phyloP scores from a whole-genome alignment of 2,113 vertebrate genomes.

The Manacus vitellinus region DNA sequence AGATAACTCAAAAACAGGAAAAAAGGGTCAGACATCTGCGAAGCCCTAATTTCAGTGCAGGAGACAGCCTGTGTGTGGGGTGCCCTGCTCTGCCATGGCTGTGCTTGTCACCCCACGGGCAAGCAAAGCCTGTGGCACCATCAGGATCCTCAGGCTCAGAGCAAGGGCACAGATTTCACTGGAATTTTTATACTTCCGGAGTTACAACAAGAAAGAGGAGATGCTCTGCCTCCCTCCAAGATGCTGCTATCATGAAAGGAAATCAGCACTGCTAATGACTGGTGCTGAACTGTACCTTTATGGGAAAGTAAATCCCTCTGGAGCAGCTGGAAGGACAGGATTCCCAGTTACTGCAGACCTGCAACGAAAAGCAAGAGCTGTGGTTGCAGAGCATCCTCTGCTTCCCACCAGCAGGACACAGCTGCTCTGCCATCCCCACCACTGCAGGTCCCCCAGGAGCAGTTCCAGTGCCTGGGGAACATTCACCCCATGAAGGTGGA shows the following conservation, averaged over 20 bases:
- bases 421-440: background rate
- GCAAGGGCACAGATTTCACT: background rate
- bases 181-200: background rate
- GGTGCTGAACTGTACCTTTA: background rate
- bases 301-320: background rate
- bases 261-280: background rate
- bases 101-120: rapidly evolving
- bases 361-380: background rate
- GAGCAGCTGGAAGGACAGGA: background rate
- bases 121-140: background rate
- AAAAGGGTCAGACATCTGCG: background rate
- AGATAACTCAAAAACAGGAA: background rate
- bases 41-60: background rate
- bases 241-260: background rate
- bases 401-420: background rate
- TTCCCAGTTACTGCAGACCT: background rate
- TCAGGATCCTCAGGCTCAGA: background rate
- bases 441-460: background rate
- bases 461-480: background rate
- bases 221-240: background rate
- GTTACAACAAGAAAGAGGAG: background rate
- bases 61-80: background rate
- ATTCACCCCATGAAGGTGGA: rapidly evolving
- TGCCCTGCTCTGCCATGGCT: background rate
- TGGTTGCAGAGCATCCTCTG: background rate